Percentiles rank a stretch among this genome's conserved stretches.
Conservation (phyloP, 1,140 invertebrate genomes). For the Saccostrea glomerata region DNA sequence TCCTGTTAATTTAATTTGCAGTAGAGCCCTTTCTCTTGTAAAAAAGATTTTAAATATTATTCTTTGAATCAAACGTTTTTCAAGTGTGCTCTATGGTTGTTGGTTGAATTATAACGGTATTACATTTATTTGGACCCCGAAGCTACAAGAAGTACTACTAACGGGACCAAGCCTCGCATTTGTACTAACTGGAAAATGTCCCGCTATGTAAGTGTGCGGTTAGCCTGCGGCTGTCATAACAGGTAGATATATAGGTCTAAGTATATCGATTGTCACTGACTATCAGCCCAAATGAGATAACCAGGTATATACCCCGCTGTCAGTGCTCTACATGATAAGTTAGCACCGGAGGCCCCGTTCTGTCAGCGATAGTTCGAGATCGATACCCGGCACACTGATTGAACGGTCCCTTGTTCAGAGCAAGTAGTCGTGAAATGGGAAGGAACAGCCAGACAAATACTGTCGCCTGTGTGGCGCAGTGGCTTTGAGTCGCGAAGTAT, state of each 20-base stretch:
- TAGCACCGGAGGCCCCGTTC: not conserved
- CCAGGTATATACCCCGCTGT: not conserved
- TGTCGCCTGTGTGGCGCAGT: too few relatives aligned
- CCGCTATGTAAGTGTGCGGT: not conserved
- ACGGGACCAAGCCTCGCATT: not conserved
- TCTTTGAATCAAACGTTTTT: too few relatives aligned
- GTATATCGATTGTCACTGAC: conserved; percentile 18
- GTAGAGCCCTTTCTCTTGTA: not conserved
- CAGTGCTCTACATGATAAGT: not conserved
- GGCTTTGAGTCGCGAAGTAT: too few relatives aligned
- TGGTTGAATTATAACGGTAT: not conserved
- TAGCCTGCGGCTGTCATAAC: not conserved
- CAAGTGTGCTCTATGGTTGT: too few relatives aligned
- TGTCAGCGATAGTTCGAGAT: not conserved
- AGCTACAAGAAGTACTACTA: not conserved
- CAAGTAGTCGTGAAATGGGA: too few relatives aligned
- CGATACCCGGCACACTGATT: not conserved
- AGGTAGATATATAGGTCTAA: conserved; percentile 14
- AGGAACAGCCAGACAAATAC: too few relatives aligned
- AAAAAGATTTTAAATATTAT: not conserved
- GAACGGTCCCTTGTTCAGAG: too few relatives aligned
- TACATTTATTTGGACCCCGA: not conserved
- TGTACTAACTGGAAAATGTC: not conserved
- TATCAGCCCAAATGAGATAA: conserved; percentile 17
- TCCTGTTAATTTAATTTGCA: not conserved